Base-by-base conservation (phyloP, 2,797 vertebrate species). In the Leptatherina wallacei region DNA sequence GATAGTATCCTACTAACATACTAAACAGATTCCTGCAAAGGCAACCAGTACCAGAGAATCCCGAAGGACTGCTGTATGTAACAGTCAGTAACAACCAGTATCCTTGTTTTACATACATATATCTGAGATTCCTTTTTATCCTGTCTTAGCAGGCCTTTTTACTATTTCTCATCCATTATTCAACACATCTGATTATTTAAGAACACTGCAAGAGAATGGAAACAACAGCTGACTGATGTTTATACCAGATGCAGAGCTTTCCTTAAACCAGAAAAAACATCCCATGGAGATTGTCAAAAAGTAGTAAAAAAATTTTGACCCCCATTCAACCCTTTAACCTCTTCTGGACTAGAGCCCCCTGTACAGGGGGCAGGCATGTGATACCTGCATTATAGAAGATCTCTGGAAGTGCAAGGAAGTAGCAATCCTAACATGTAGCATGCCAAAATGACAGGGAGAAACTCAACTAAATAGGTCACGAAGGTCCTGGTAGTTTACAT, bases 221-320 rank as follows among this genome's bases (percentile, higher is more conserved):
- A 58, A 67, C 20, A 20, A 47, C 24, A 61, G 27, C n/a, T 65
- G 67, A 54, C 24, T 54, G n/a, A 18, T 62, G 29, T 29, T 64
- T 65, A 11, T 1, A 54, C 10, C 1, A 0, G 8, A 61, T n/a
- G 2, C 22, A 73, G 47, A 60, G 32, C 40, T 12, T 40, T 69
- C 20, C 9, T 49, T 8, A 51, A 51, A 60, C n/a, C 40, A 27
- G 29, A 20, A 69, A 30, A 55, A 72, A 59, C 56, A 54, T 32
- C 10, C 27, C 51, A 20, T 33, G 47, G 24, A 61, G 65, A 59
- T 63, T 13, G 27, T 33, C 4, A 2, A 49, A 49, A 78, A 33
- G 5, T 18, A 55, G 24, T 24, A 12, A 61, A 36, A 3, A 62
- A 3, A 59, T 5, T 29, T 14, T 44, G 42, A 69, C 24, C 20